Percentiles rank a stretch among this genome's conserved stretches.
Conservation (phyloP, 30 jellyfish, hydroid and myxozoan species). For the Aurelia aurita complex sp. Pacific region DNA sequence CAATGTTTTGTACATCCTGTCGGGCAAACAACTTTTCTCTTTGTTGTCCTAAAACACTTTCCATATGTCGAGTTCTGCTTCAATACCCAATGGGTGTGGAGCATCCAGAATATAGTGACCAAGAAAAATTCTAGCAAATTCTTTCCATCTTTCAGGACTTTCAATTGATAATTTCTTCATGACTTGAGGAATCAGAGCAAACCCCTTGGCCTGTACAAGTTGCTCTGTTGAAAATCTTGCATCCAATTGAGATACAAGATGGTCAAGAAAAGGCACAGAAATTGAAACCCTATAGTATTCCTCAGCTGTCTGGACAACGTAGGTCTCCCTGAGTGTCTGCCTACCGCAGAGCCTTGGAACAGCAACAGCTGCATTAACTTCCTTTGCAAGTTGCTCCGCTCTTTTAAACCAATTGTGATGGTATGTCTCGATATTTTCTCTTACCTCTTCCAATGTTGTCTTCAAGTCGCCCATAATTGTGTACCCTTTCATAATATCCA, state of each 20-base stretch:
- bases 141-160: neutral
- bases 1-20: neutral
- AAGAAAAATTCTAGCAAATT: neutral
- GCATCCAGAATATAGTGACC: neutral
- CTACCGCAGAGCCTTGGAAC: neutral
- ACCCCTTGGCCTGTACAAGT: constrained; percentile 1
- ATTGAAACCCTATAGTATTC: neutral
- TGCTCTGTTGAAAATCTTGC: constrained; percentile 5
- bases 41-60: constrained; percentile 2
- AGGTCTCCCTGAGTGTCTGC: constrained; percentile 16
- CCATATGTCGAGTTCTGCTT: constrained; percentile 9
- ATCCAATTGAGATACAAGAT: neutral
- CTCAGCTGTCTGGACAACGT: constrained; percentile 2
- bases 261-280: constrained; percentile 13
- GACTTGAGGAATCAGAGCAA: neutral
- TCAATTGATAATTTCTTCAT: too few species aligned
- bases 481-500: constrained; percentile 28
- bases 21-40: constrained; percentile 1
- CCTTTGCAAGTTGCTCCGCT: neutral
- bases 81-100: constrained; percentile 20
- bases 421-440: neutral
- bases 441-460: neutral
- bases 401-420: constrained; percentile 14
- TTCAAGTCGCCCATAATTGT: constrained; percentile 13
- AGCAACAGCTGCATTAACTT: neutral